Conservation (phyloP, 53 echinoderm and acorn worm genomes). For the Glandiceps talaboti region DNA sequence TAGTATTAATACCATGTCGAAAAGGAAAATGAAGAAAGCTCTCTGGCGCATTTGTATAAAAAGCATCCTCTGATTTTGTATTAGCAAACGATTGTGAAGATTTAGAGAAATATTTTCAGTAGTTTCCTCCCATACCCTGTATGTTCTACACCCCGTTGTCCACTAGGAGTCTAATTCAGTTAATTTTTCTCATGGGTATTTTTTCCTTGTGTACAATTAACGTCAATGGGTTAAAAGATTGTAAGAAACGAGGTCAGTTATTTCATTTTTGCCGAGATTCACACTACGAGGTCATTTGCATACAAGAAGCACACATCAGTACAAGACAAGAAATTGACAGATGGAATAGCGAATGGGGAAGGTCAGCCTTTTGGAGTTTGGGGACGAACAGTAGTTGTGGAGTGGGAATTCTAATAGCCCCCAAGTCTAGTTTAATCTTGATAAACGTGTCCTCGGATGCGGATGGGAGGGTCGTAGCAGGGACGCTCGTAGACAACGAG, state of each 20-base stretch:
- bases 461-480: background rate
- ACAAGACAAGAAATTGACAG: background rate
- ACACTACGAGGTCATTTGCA: background rate
- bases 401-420: background rate
- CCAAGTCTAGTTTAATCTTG: too few species aligned
- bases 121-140: too few species aligned
- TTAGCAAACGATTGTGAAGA: too few species aligned
- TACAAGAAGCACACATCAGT: background rate
- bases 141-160: too few species aligned
- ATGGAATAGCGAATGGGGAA: background rate
- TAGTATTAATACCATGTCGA: too few species aligned
- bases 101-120: too few species aligned
- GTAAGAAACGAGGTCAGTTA: background rate
- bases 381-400: background rate
- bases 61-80: too few species aligned
- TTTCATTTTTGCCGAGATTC: background rate
- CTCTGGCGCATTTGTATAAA: too few species aligned
- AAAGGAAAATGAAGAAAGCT: too few species aligned
- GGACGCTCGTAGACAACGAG: background rate
- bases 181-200: too few species aligned
- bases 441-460: background rate
- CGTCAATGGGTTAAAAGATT: background rate
- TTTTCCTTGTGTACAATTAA: background rate
- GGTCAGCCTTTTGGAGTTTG: background rate
- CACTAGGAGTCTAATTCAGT: too few species aligned